Evolutionary conservation across 2,888 invertebrate species (phyloP).

Genomic region (Atherix ibis): DNA sequence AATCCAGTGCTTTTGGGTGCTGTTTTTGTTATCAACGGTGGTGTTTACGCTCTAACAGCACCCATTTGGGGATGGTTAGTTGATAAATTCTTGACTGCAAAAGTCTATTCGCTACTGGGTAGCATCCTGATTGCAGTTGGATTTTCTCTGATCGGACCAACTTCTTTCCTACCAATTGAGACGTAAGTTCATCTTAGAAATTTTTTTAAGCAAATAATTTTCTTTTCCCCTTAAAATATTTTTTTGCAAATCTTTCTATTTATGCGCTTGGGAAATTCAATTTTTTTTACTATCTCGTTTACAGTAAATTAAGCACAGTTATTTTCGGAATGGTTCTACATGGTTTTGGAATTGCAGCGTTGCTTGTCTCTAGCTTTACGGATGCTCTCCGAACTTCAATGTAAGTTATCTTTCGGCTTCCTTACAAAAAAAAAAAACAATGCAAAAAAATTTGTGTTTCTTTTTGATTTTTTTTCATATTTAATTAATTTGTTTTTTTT

Average conservation of each 20-base stretch:
- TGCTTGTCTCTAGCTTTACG: constrained; percentile 72
- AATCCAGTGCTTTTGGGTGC: constrained; percentile 22
- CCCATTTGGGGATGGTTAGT: constrained; percentile 70
- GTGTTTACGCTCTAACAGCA: constrained; percentile 61
- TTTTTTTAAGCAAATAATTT: constrained; percentile 3
- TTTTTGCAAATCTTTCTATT: no score
- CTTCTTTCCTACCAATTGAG: constrained; percentile 51
- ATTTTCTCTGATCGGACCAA: constrained; percentile 53
- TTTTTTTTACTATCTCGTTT: not conserved
- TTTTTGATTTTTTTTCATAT: not conserved
- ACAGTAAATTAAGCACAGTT: constrained; percentile 48
- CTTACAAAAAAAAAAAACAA: not conserved
- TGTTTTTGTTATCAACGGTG: constrained; percentile 74
- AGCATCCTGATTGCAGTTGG: constrained; percentile 48
- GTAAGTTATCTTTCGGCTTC: constrained; percentile 38
- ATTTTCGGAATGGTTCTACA: constrained; percentile 58
- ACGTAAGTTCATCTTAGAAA: constrained; percentile 34
- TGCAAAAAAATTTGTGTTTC: not conserved
- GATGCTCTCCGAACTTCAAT: constrained; percentile 65
- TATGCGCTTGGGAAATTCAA: no score
- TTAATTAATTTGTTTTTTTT: not conserved
- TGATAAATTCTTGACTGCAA: constrained; percentile 51
- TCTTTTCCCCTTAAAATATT: no score
- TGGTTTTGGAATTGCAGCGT: constrained; percentile 69
- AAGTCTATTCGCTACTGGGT: constrained; percentile 50